Percentiles rank a stretch among this genome's conserved stretches.
phyloP scores from a whole-genome alignment of 2,113 vertebrate species.

The Empidonax traillii region DNA sequence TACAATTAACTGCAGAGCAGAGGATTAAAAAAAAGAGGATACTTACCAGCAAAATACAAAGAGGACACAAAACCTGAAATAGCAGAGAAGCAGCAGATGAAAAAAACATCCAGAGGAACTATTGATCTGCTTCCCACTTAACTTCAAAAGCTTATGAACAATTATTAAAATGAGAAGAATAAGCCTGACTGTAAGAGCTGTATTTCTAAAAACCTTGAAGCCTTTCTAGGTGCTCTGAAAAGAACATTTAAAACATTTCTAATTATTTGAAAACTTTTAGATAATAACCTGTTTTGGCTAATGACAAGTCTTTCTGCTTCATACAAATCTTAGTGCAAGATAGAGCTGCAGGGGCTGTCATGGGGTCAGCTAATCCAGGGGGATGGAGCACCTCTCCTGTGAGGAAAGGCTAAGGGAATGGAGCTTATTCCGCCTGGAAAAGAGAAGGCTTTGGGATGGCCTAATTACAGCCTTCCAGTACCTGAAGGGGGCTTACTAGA shows the following conservation, averaged over 20 bases:
- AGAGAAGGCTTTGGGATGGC: background rate
- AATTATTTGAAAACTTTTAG: background rate
- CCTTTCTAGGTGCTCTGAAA: background rate
- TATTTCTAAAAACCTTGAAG: background rate
- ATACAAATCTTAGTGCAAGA: background rate
- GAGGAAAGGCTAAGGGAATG: background rate
- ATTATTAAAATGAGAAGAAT: background rate
- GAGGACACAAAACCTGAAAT: background rate
- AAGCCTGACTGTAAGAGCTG: background rate
- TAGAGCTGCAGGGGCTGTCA: background rate
- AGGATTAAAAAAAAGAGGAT: background rate
- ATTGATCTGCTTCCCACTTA: background rate
- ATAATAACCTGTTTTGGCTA: background rate
- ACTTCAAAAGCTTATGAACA: background rate
- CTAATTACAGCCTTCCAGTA: background rate
- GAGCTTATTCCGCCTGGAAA: background rate
- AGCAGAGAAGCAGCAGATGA: background rate
- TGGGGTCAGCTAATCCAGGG: background rate
- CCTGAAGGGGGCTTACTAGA: background rate
- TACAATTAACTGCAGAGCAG: background rate
- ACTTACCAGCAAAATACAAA: background rate
- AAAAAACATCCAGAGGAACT: background rate
- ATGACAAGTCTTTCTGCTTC: rapidly evolving
- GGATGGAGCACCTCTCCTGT: background rate
- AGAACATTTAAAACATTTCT: background rate